Percentiles rank a stretch among this genome's conserved stretches.
Evolutionary conservation across 1,140 invertebrate species (phyloP).

Genomic region (Aphelinus atriplicis): DNA sequence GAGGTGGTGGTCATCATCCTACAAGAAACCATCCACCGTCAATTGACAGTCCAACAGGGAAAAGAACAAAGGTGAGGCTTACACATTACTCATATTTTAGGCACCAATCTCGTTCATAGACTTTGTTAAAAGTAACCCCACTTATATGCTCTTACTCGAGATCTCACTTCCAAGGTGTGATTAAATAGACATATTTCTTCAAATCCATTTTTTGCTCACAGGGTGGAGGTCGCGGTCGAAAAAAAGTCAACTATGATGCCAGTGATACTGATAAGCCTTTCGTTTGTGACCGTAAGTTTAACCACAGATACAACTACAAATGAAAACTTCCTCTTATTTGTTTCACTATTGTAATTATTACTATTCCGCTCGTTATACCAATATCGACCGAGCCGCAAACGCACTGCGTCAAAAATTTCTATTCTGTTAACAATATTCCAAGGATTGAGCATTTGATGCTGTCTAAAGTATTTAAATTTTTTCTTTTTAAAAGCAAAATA

Average conservation of each 20-base stretch:
- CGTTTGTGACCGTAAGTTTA: conserved; percentile 91
- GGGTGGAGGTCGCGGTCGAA: conserved; percentile 75
- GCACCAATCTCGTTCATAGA: too few species aligned
- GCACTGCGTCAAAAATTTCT: conserved; percentile 51
- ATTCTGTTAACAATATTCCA: conserved; percentile 44
- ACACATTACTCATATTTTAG: too few species aligned
- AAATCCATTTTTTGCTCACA: conserved; percentile 52
- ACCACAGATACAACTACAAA: conserved; percentile 67
- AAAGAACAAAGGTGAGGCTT: conserved; percentile 47
- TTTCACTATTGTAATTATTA: conserved; percentile 43
- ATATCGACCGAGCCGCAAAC: conserved; percentile 52
- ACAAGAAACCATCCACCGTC: conserved; percentile 60
- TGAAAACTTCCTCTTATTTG: conserved; percentile 60
- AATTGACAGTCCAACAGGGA: conserved; percentile 59
- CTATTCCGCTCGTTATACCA: conserved; percentile 35
- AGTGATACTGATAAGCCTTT: conserved; percentile 89
- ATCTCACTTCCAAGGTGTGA: not conserved
- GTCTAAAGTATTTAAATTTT: conserved; percentile 32
- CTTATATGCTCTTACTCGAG: not conserved
- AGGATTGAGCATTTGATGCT: conserved; percentile 23
- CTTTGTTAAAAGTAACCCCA: too few species aligned
- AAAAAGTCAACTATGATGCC: conserved; percentile 77
- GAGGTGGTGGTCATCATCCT: conserved; percentile 67
- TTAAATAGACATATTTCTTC: conserved; percentile 30
- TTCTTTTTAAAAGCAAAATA: conserved; percentile 18